Percentiles rank a stretch among this genome's conserved stretches.
These are phyloP conservation scores for Eupithecia dodoneata DNA, from an alignment of 2,888 invertebrate species.

Conservation along the genomic window DNA sequence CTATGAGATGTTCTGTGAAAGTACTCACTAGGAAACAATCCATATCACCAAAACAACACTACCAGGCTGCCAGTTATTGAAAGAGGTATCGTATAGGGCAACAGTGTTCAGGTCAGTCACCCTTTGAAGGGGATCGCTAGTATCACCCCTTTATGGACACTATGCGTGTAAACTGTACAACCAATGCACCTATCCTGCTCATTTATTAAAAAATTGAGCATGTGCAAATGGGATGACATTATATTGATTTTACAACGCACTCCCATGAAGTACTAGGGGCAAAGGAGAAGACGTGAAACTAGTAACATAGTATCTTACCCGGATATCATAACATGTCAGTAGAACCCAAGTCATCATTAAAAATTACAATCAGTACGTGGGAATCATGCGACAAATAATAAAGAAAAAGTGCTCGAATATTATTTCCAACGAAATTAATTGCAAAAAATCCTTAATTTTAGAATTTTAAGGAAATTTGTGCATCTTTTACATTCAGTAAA, in stretches of 20 bases:
- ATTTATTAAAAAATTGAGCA: not conserved
- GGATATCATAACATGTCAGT: conserved; percentile 1
- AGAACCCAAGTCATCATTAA: not conserved
- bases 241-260: conserved; percentile 7
- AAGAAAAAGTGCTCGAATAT: no score
- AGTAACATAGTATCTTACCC: conserved; percentile 10
- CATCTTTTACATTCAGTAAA: no score
- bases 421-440: not conserved
- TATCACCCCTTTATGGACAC: conserved; percentile 7
- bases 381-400: no score
- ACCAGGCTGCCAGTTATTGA: conserved; percentile 22
- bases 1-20: not conserved
- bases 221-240: not conserved
- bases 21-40: conserved; percentile 15
- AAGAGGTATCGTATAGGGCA: not conserved
- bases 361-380: no score
- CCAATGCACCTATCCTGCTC: conserved; percentile 10
- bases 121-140: conserved; percentile 5
- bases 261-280: conserved; percentile 9
- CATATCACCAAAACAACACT: conserved; percentile 20
- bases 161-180: not conserved
- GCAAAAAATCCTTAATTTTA: not conserved
- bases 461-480: no score
- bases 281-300: conserved; percentile 1
- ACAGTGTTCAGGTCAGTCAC: not conserved